Percentiles rank a stretch among this genome's conserved stretches.
phyloP scores from a whole-genome alignment of 1,140 invertebrate genomes.

The Scaptomyza pallida region DNA sequence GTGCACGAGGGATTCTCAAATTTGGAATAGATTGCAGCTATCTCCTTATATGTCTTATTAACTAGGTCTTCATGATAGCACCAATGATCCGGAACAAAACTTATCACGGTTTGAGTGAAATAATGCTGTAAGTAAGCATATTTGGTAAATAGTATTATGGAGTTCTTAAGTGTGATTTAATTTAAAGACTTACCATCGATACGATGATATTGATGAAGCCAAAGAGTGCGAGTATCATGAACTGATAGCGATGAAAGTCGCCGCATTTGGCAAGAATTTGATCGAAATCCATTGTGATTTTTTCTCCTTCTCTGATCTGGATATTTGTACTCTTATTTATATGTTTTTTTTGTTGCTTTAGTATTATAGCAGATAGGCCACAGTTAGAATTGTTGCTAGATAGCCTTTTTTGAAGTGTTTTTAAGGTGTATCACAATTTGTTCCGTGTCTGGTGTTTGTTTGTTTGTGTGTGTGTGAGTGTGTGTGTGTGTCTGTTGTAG shows the following conservation, averaged over 20 bases:
- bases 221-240: conserved; percentile 86
- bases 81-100: conserved; percentile 85
- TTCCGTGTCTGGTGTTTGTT: conserved; percentile 10
- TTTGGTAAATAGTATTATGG: neutral
- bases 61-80: conserved; percentile 80
- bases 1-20: conserved; percentile 77
- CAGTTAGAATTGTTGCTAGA: conserved; percentile 4
- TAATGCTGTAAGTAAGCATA: conserved; percentile 80
- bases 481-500: conserved; percentile 28
- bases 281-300: conserved; percentile 85
- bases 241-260: conserved; percentile 87
- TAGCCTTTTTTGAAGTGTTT: conserved; percentile 15
- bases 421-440: conserved; percentile 34
- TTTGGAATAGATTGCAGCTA: conserved; percentile 71
- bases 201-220: conserved; percentile 86
- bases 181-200: conserved; percentile 79
- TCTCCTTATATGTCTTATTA: conserved; percentile 80
- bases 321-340: conserved; percentile 21
- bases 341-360: neutral
- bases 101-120: conserved; percentile 86
- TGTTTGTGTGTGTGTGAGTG: conserved; percentile 22
- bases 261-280: conserved; percentile 86
- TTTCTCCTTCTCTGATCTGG: conserved; percentile 9
- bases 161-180: neutral
- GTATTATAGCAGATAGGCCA: neutral